phyloP scores from a whole-genome alignment of 1,140 invertebrate species.

The Aphelenchoides besseyi region DNA sequence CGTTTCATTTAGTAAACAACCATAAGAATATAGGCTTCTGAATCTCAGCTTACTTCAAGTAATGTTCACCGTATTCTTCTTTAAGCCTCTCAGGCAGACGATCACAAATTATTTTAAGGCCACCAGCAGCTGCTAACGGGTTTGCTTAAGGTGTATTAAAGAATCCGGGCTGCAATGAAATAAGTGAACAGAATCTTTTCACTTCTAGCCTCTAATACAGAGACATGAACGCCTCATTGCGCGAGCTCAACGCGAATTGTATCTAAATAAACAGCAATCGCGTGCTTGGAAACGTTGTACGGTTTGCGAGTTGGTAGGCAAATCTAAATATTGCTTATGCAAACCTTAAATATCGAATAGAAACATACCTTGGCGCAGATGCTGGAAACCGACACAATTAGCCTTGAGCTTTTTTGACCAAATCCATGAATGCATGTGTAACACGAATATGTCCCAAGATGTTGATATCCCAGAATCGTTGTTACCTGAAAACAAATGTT shows the following conservation, averaged over 20 bases:
- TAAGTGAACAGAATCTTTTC: too few species aligned
- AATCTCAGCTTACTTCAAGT: too few species aligned
- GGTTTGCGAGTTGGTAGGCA: not conserved
- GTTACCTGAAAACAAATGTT: too few species aligned
- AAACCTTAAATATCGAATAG: slow-evolving; percentile 28
- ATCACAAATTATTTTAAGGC: slow-evolving; percentile 26
- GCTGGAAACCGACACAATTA: too few species aligned
- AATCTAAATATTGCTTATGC: slow-evolving; percentile 26
- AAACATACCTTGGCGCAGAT: too few species aligned
- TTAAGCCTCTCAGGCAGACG: slow-evolving; percentile 20
- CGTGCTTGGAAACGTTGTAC: slow-evolving; percentile 34
- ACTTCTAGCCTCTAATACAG: slow-evolving; percentile 20
- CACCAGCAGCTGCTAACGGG: slow-evolving; percentile 11
- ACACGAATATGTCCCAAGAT: slow-evolving; percentile 39
- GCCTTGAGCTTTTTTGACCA: slow-evolving; percentile 32
- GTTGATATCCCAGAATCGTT: slow-evolving; percentile 28
- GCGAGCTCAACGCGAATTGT: slow-evolving; percentile 24
- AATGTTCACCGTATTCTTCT: slow-evolving; percentile 29
- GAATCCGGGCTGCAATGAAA: too few species aligned
- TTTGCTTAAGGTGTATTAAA: slow-evolving; percentile 28
- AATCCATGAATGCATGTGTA: slow-evolving; percentile 38
- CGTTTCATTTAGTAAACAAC: slow-evolving; percentile 95
- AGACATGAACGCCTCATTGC: slow-evolving; percentile 26
- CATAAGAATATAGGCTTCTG: too few species aligned
- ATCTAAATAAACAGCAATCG: slow-evolving; percentile 33